Evolutionary conservation across 2,113 vertebrate species (phyloP).

Genomic region (Mesocricetus auratus): DNA sequence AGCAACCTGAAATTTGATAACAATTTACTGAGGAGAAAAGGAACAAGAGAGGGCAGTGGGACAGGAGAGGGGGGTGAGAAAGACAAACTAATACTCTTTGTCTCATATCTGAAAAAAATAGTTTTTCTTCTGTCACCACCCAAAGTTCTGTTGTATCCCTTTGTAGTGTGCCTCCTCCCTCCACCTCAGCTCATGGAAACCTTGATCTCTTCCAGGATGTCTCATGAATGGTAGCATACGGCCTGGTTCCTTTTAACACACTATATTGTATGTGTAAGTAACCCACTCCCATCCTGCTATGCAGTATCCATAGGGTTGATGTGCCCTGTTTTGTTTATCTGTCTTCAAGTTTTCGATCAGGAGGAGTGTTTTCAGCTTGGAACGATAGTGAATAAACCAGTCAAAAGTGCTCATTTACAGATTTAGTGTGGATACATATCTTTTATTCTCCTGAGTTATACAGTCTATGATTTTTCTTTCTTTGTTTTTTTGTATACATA

Average conservation of each 20-base stretch:
- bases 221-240: not conserved
- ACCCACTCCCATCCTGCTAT: not conserved
- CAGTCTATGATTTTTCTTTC: not conserved
- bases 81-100: not conserved
- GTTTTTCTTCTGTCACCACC: not conserved
- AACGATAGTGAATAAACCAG: constrained; percentile 3
- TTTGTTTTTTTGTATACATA: not conserved
- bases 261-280: not conserved
- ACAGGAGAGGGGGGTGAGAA: not conserved
- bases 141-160: not conserved
- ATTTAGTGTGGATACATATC: not conserved
- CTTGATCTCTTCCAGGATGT: constrained; percentile 53
- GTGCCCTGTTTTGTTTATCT: not conserved
- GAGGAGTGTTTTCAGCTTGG: constrained; percentile 27
- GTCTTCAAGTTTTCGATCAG: not conserved
- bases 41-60: too few species aligned
- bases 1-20: not conserved
- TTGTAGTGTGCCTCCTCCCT: not conserved
- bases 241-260: constrained; percentile 37
- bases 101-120: not conserved
- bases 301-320: not conserved
- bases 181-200: not conserved
- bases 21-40: not conserved
- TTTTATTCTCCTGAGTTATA: constrained; percentile 18
- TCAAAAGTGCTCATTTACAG: not conserved